Conservation (phyloP, 2,113 vertebrate genomes). For the Gallinago jamesoni region DNA sequence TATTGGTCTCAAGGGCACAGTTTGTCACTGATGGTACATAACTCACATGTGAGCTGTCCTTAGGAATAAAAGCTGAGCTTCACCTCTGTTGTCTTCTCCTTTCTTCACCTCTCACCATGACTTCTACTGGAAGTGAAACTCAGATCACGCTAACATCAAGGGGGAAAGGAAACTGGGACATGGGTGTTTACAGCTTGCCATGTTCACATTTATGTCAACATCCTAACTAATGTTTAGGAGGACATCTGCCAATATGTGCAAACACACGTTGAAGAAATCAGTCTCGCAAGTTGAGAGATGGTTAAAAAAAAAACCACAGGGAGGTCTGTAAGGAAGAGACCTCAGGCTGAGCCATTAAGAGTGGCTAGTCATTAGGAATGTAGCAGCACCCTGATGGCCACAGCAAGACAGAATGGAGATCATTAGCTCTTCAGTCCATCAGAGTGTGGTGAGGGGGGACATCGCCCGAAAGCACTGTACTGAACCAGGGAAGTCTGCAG, state of each 20-base stretch:
- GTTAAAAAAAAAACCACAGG: not conserved
- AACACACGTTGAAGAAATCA: not conserved
- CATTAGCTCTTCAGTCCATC: not conserved
- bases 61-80: not conserved
- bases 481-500: not conserved
- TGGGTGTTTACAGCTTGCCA: not conserved
- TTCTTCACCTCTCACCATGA: not conserved
- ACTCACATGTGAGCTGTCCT: not conserved
- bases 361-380: not conserved
- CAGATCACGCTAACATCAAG: not conserved
- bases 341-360: not conserved
- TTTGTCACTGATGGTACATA: not conserved
- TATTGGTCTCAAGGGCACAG: not conserved
- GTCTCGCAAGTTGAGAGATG: not conserved
- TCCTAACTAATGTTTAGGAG: not conserved
- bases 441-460: not conserved
- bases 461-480: not conserved
- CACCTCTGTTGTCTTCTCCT: not conserved
- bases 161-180: not conserved
- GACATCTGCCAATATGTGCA: not conserved
- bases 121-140: not conserved
- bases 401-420: not conserved
- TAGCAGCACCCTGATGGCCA: not conserved
- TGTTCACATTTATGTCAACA: not conserved
- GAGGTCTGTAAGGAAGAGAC: not conserved